These are phyloP conservation scores for Sycophaga agraensis DNA, from an alignment of 1,140 invertebrate species.

Conservation along the genomic window DNA sequence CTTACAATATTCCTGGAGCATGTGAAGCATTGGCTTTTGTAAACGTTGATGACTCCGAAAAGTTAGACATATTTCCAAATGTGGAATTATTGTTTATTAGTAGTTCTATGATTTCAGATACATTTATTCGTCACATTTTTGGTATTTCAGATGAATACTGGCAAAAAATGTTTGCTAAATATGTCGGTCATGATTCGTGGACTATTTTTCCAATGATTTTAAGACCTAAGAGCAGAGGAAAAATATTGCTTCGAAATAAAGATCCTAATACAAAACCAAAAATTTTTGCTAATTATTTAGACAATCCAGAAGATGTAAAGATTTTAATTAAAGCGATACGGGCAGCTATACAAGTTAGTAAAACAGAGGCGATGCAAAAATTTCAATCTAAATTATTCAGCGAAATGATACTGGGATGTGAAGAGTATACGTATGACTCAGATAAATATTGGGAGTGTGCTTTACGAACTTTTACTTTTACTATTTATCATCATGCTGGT, in stretches of 20 bases:
- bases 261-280: constrained; percentile 74
- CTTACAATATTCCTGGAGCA: constrained; percentile 70
- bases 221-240: constrained; percentile 74
- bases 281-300: constrained; percentile 78
- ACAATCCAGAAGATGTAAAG: constrained; percentile 65
- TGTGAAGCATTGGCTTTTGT: constrained; percentile 72
- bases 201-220: constrained; percentile 71
- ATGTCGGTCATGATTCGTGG: constrained; percentile 58
- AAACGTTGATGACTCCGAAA: constrained; percentile 47
- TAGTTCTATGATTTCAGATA: constrained; percentile 71
- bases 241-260: constrained; percentile 64
- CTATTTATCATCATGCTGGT: constrained; percentile 74
- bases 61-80: constrained; percentile 63
- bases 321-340: constrained; percentile 73
- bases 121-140: constrained; percentile 65
- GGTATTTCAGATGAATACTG: constrained; percentile 67
- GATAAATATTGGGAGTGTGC: constrained; percentile 77
- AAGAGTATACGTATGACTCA: constrained; percentile 60
- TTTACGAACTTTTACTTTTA: constrained; percentile 66
- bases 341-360: constrained; percentile 56
- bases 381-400: constrained; percentile 61
- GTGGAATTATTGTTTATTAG: constrained; percentile 76
- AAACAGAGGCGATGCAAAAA: constrained; percentile 61
- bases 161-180: constrained; percentile 59
- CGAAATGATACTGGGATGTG: constrained; percentile 68